Evolutionary conservation across 2,888 invertebrate genomes (phyloP).

Genomic region (Smittia sp.): DNA sequence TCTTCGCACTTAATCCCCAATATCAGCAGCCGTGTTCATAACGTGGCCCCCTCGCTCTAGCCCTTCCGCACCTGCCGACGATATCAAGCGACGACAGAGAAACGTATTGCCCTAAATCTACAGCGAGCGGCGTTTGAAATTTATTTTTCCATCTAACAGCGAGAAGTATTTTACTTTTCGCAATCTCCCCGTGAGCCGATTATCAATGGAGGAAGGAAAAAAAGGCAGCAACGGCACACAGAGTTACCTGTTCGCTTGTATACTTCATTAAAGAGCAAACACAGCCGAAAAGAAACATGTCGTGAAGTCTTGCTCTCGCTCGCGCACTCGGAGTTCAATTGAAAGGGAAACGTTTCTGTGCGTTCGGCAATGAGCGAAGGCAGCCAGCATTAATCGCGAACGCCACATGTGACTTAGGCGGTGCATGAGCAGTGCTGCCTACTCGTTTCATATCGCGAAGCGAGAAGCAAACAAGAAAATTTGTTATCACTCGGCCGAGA

Average conservation of each 20-base stretch:
- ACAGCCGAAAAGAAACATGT: not conserved
- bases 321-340: not conserved
- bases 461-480: no score
- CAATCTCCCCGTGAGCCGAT: not conserved
- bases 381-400: no score
- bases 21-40: no score
- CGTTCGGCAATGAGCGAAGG: conserved; percentile 6
- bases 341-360: not conserved
- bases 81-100: no score
- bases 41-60: no score
- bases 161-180: not conserved
- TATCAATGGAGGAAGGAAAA: not conserved
- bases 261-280: not conserved
- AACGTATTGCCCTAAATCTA: no score
- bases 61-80: no score
- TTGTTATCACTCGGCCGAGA: no score
- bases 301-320: not conserved
- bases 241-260: not conserved
- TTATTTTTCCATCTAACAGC: not conserved
- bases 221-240: not conserved
- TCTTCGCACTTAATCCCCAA: no score
- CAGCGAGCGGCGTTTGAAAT: no score
- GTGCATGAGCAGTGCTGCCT: not conserved
- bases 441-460: no score
- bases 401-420: not conserved